Percentiles rank a stretch among this genome's conserved stretches.
phyloP scores from a whole-genome alignment of 2,113 vertebrate genomes.

The Felis chaus region DNA sequence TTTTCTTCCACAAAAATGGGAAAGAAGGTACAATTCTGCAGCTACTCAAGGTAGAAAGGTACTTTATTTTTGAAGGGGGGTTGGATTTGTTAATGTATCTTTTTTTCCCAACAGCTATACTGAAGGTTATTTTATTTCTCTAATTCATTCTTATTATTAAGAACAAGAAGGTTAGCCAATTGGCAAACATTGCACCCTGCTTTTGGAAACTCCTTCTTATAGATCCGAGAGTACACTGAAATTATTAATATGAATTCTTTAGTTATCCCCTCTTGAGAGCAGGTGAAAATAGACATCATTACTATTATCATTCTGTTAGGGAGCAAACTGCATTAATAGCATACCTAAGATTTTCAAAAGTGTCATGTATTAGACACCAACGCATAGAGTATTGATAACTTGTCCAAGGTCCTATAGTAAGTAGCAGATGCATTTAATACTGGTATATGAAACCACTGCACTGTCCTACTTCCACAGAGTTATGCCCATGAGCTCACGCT shows the following conservation, averaged over 20 bases:
- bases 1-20: not conserved
- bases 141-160: slow-evolving; percentile 12
- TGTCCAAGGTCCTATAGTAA: not conserved
- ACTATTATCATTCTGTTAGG: not conserved
- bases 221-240: not conserved
- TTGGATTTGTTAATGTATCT: slow-evolving; percentile 33
- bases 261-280: not conserved
- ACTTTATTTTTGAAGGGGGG: slow-evolving; percentile 4
- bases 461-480: not conserved
- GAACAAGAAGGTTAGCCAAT: not conserved
- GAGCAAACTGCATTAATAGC: not conserved
- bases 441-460: not conserved
- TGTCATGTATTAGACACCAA: not conserved
- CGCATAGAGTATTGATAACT: not conserved
- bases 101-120: not conserved
- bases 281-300: not conserved
- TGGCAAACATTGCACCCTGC: not conserved
- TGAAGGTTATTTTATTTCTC: slow-evolving; percentile 48
- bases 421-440: not conserved
- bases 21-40: slow-evolving; percentile 5
- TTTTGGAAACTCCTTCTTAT: not conserved
- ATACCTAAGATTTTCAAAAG: not conserved
- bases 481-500: not conserved
- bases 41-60: not conserved
- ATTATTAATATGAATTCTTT: not conserved